These are phyloP conservation scores for Stenichneumon culpator DNA, from an alignment of 2,888 invertebrate genomes.

Conservation along the genomic window DNA sequence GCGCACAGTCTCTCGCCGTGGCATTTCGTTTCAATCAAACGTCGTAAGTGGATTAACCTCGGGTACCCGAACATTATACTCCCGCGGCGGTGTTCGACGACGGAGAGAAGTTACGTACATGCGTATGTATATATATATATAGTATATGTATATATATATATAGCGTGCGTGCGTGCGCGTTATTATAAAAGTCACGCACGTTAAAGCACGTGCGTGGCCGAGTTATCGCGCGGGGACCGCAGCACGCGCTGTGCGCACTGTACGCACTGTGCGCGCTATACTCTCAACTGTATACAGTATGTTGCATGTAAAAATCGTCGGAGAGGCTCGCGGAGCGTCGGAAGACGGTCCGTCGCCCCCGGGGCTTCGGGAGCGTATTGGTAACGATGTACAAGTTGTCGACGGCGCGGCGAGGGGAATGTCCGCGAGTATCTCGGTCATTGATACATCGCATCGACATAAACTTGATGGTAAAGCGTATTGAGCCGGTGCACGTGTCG, in stretches of 20 bases:
- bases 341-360: background rate
- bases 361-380: background rate
- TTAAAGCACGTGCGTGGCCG: constrained; percentile 66
- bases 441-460: constrained; percentile 49
- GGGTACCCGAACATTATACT: constrained; percentile 60
- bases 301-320: background rate
- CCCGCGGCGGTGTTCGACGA: constrained; percentile 53
- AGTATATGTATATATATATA: background rate
- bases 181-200: constrained; percentile 67
- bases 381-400: constrained; percentile 11
- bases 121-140: constrained; percentile 8
- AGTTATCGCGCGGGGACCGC: constrained; percentile 48
- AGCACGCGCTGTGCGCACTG: constrained; percentile 27
- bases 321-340: background rate
- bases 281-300: background rate
- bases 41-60: constrained; percentile 71
- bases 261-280: background rate
- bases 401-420: constrained; percentile 1
- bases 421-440: constrained; percentile 48
- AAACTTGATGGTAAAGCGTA: constrained; percentile 15
- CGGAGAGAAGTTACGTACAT: constrained; percentile 30
- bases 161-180: constrained; percentile 49
- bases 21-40: constrained; percentile 69
- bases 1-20: background rate
- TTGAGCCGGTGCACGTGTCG: background rate